Evolutionary conservation across 2,113 vertebrate genomes (phyloP).

Genomic region (Cavia aperea): DNA sequence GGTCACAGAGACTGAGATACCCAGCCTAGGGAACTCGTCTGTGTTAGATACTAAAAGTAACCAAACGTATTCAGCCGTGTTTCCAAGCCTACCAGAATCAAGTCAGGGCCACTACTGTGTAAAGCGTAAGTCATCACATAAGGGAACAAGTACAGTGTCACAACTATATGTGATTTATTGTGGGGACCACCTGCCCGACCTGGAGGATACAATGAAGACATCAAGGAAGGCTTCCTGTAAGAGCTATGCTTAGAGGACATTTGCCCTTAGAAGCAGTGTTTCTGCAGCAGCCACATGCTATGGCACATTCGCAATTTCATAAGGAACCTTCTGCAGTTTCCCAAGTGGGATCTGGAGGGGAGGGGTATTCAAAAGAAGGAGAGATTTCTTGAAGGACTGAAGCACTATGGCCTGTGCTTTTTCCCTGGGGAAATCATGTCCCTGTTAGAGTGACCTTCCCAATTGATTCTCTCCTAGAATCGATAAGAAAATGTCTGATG

Average conservation of each 20-base stretch:
- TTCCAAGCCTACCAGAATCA: neutral
- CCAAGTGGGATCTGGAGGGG: neutral
- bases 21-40: neutral
- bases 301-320: neutral
- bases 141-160: fast-evolving
- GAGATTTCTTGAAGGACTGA: neutral
- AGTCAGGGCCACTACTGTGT: neutral
- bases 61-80: neutral
- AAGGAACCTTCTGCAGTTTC: neutral
- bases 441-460: neutral
- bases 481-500: conserved; percentile 92
- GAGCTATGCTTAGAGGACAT: neutral
- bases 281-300: neutral
- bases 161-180: neutral
- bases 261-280: neutral
- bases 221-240: neutral
- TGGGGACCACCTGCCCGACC: neutral
- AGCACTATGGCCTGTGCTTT: neutral
- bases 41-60: neutral
- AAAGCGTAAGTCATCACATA: neutral
- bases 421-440: neutral
- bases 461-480: conserved; percentile 79
- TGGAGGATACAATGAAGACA: neutral
- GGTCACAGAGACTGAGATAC: neutral
- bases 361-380: neutral